phyloP scores from a whole-genome alignment of 2,888 invertebrate species.

The Epirrhoe alternata region DNA sequence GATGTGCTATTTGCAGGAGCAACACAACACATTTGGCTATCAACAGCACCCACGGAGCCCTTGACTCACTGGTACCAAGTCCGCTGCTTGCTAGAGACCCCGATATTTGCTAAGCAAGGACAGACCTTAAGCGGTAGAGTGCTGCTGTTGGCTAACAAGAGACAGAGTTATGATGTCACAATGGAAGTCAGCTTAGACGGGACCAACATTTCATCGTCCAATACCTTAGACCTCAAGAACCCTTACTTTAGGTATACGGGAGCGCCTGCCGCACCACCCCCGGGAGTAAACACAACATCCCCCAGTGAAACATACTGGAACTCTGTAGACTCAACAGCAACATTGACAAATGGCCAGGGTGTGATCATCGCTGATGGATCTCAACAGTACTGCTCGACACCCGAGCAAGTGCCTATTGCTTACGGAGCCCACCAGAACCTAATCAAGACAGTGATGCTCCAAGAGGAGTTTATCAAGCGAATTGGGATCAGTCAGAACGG shows the following conservation, averaged over 20 bases:
- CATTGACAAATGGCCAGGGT: conserved; percentile 75
- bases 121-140: conserved; percentile 95
- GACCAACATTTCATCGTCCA: conserved; percentile 92
- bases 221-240: conserved; percentile 98
- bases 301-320: conserved; percentile 98
- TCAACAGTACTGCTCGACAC: conserved; percentile 75
- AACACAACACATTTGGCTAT: conserved; percentile 96
- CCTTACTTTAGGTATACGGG: conserved; percentile 99
- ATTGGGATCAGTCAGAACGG: conserved; percentile 84
- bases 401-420: conserved; percentile 69
- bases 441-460: conserved; percentile 83
- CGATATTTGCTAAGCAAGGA: conserved; percentile 97
- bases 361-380: conserved; percentile 74
- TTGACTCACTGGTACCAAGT: conserved; percentile 99
- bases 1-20: conserved; percentile 98
- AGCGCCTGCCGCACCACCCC: conserved; percentile 96
- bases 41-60: conserved; percentile 98
- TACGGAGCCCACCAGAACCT: conserved; percentile 77
- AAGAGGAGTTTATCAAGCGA: conserved; percentile 83
- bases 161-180: conserved; percentile 99
- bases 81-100: conserved; percentile 96
- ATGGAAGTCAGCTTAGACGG: conserved; percentile 97
- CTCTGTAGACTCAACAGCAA: conserved; percentile 90
- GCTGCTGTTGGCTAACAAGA: conserved; percentile 95
- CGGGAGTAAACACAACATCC: conserved; percentile 94